phyloP scores from a whole-genome alignment of 2,113 vertebrate genomes.

The Saccopteryx leptura region DNA sequence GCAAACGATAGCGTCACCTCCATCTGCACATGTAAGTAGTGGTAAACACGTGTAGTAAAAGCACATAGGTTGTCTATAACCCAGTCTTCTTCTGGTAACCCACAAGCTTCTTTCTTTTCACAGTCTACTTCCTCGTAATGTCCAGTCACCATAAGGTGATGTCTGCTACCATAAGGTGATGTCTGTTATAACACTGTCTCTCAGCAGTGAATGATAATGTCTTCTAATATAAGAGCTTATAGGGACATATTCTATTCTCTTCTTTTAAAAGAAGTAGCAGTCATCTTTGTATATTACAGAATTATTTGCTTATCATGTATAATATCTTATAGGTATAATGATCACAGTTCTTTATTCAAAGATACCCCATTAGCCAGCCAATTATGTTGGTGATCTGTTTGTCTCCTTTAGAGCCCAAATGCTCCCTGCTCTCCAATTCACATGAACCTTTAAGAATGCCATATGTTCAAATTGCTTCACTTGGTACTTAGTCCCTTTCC shows the following conservation, averaged over 20 bases:
- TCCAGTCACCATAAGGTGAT: not conserved
- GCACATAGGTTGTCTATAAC: not conserved
- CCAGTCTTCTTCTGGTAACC: not conserved
- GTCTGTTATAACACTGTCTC: not conserved
- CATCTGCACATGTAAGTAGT: not conserved
- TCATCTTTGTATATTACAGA: not conserved
- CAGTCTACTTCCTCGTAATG: not conserved
- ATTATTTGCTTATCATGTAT: constrained; percentile 72
- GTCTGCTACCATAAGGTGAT: not conserved
- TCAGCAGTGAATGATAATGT: constrained; percentile 14
- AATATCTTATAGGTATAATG: constrained; percentile 70
- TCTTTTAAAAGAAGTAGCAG: not conserved
- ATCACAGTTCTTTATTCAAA: constrained; percentile 71
- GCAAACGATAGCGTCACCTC: not conserved
- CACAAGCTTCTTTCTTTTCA: not conserved
- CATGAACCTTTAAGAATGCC: constrained; percentile 80
- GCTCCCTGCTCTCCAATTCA: constrained; percentile 75
- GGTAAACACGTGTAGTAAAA: not conserved
- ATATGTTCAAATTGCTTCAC: constrained; percentile 82
- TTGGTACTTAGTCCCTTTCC: constrained; percentile 70
- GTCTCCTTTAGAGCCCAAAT: constrained; percentile 72
- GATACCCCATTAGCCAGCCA: constrained; percentile 74
- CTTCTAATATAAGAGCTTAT: not conserved
- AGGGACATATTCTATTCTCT: not conserved
- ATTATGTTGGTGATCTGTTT: constrained; percentile 81